Evolutionary conservation across 2,113 vertebrate species (phyloP).

Genomic region (Solea senegalensis): DNA sequence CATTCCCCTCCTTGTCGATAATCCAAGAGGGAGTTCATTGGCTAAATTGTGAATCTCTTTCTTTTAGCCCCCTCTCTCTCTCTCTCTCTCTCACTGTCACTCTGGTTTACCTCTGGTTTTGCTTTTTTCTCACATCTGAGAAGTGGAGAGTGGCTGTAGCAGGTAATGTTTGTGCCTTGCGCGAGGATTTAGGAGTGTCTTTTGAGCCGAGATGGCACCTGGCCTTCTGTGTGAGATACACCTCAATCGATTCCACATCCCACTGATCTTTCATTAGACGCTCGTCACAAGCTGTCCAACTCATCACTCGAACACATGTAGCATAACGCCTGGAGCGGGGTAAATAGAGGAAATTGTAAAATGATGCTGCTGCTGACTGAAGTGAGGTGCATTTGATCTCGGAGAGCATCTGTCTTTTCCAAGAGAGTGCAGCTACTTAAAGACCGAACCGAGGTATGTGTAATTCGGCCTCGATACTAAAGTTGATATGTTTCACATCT

Average conservation of each 20-base stretch:
- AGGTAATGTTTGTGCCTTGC: conserved; percentile 15
- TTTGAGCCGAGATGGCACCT: conserved; percentile 48
- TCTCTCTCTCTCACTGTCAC: neutral
- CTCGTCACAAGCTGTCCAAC: conserved; percentile 50
- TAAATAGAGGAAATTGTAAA: conserved; percentile 33
- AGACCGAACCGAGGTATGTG: neutral
- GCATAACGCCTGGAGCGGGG: neutral
- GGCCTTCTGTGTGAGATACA: conserved; percentile 40
- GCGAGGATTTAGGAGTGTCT: conserved; percentile 56
- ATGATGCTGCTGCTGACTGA: conserved; percentile 5
- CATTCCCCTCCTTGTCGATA: conserved; percentile 77
- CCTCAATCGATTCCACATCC: conserved; percentile 59
- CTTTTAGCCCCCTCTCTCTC: conserved; percentile 10
- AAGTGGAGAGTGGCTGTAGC: conserved; percentile 26
- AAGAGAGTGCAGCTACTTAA: conserved; percentile 19
- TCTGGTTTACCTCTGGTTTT: neutral
- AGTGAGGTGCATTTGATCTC: conserved; percentile 38
- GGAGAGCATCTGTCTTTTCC: conserved; percentile 21
- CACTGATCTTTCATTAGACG: conserved; percentile 65
- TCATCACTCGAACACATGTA: conserved; percentile 25
- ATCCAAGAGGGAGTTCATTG: conserved; percentile 75
- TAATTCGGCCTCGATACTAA: neutral
- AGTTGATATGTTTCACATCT: neutral
- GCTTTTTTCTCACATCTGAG: neutral
- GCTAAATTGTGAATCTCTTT: conserved; percentile 71